Conservation (phyloP, 2,797 vertebrate genomes). For the Cyclopterus lumpus region DNA sequence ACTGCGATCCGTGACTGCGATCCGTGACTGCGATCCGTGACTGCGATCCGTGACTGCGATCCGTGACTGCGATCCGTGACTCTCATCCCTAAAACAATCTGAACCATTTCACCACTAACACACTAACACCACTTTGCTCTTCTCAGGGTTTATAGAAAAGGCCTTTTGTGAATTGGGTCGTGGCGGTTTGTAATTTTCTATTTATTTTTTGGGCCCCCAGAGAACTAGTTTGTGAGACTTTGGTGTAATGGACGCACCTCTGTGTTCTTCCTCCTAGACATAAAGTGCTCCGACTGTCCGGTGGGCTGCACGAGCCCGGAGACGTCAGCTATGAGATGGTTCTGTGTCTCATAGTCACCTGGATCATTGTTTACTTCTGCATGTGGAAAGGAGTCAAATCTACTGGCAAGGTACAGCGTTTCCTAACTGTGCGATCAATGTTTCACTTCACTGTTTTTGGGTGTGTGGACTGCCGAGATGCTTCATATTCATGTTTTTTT, state of each 20-base stretch:
- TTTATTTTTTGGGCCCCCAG: too few species aligned
- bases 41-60: too few species aligned
- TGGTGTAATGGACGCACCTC: not conserved
- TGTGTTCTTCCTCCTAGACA: conserved; percentile 69
- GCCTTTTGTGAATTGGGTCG: too few species aligned
- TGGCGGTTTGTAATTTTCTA: too few species aligned
- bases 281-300: conserved; percentile 87
- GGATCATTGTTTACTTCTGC: conserved; percentile 90
- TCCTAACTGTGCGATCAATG: conserved; percentile 34
- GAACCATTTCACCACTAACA: too few species aligned
- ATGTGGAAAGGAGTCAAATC: conserved; percentile 91
- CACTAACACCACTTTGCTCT: too few species aligned
- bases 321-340: conserved; percentile 87
- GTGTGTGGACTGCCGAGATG: conserved; percentile 29
- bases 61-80: too few species aligned
- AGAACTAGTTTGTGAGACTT: too few species aligned
- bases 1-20: too few species aligned
- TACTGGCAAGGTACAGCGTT: conserved; percentile 85
- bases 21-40: too few species aligned
- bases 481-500: conserved; percentile 16
- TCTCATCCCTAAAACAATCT: too few species aligned
- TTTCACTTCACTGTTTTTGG: conserved; percentile 22
- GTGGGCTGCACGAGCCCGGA: conserved; percentile 84
- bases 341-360: conserved; percentile 85
- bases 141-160: too few species aligned